Evolutionary conservation across 2,113 vertebrate genomes (phyloP).

Genomic region (Dendrocopos noguchii): DNA sequence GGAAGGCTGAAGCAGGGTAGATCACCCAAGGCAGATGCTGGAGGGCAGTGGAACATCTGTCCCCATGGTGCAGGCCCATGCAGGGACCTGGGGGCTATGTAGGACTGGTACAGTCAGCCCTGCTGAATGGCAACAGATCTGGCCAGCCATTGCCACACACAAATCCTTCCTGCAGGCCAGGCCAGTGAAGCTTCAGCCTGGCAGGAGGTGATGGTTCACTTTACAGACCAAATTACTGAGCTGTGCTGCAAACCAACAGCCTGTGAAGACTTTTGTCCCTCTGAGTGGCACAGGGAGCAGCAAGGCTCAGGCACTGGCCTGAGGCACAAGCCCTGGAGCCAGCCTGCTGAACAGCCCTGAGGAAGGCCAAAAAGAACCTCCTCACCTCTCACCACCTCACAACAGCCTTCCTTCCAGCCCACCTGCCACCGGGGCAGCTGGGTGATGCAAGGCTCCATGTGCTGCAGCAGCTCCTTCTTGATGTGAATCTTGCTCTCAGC

Average conservation of each 20-base stretch:
- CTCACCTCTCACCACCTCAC: neutral
- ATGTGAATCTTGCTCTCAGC: neutral
- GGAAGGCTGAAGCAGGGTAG: neutral
- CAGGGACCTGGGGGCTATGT: no score
- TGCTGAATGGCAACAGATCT: accelerated
- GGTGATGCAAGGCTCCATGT: accelerated
- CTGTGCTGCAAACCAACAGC: neutral
- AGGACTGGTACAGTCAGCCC: accelerated
- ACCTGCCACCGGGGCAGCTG: accelerated
- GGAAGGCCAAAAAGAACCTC: neutral
- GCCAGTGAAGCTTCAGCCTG: neutral
- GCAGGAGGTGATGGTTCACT: neutral
- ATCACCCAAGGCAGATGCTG: neutral
- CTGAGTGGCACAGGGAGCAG: neutral
- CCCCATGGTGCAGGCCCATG: neutral
- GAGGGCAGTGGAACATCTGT: neutral
- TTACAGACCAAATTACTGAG: neutral
- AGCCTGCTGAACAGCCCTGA: neutral
- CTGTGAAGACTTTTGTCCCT: neutral
- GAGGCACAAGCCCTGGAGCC: accelerated
- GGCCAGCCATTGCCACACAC: neutral
- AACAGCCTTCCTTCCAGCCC: neutral
- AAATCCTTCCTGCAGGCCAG: neutral
- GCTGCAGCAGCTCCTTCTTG: neutral
- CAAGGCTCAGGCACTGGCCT: neutral